Evolutionary conservation across 2,797 vertebrate species (phyloP), one percentile per base, ranked within the genome.

Genomic region (Cyprinodon diabolis): DNA sequence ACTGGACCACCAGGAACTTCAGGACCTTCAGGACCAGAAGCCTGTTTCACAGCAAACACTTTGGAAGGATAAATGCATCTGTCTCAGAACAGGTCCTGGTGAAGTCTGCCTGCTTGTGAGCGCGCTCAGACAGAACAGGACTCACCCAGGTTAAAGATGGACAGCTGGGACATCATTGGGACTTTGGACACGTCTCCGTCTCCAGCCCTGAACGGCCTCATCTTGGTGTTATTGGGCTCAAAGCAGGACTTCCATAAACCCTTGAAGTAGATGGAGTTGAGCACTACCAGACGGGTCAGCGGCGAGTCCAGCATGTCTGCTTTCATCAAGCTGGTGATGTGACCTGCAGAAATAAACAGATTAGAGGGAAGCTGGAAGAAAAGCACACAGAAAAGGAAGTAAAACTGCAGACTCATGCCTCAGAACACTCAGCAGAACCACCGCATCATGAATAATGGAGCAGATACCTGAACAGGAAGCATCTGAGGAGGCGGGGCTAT

Each of bases 231-330:
- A 89, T 97, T 95, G 0, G 96, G 94, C 72, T 93, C 96, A 88
- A 99, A 99, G 65, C 96, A 93, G 0, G 97, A 97, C 80, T 97
- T 97, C 98, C 98, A 99, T 17, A 97, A 82, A 35, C 97, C 98
- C 93, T 99, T 99, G 90, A 99, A 99, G 90, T 96, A 99, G 69
- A 99, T 94, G 0, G 97, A 94, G 56, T 98, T 98, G 70, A 97
- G 94, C 7, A 94, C 86, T 7, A 98, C 95, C 82, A 99, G 88
- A 4, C 95, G 95, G 73, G 96, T 97, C 80, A 97, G 65, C 25
- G 48, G 17, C 0, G 94, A 52, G 63, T 97, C 93, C 69, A 99
- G 87, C 81, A 96, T 95, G 73, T 96, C 96, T 0, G 96, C 94
- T 69, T 94, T 93, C 77, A 99, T 82, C 86, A 99, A 77, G 71